Conservation (phyloP, 2,113 vertebrate genomes). For the Phycodurus eques region DNA sequence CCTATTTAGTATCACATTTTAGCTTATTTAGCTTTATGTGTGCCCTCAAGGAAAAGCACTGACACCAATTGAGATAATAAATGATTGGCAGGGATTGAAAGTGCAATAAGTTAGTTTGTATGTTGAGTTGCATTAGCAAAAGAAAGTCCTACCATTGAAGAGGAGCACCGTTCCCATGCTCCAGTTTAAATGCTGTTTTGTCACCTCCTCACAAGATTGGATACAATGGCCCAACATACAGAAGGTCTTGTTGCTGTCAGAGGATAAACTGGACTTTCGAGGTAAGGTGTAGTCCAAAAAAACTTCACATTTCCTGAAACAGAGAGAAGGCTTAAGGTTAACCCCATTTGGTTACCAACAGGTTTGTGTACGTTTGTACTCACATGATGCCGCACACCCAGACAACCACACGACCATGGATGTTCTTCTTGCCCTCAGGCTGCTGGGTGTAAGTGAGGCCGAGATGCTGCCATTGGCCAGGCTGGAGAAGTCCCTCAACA, state of each 20-base stretch:
- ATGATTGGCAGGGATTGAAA: background rate
- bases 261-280: slow-evolving; percentile 88
- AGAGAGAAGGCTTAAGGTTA: background rate
- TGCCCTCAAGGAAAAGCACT: slow-evolving; percentile 26
- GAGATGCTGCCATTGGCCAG: slow-evolving; percentile 89
- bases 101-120: background rate
- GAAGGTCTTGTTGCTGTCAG: slow-evolving; percentile 95
- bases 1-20: background rate
- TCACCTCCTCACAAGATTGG: slow-evolving; percentile 76
- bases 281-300: slow-evolving; percentile 88
- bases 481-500: slow-evolving; percentile 75
- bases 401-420: slow-evolving; percentile 79
- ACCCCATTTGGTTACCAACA: background rate
- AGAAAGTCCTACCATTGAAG: slow-evolving; percentile 55
- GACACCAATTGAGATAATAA: slow-evolving; percentile 1
- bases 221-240: slow-evolving; percentile 89
- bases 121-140: background rate
- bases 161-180: slow-evolving; percentile 82
- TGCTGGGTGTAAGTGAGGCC: slow-evolving; percentile 87
- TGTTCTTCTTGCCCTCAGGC: slow-evolving; percentile 88
- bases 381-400: slow-evolving; percentile 96
- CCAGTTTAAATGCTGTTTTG: slow-evolving; percentile 76
- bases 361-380: slow-evolving; percentile 2
- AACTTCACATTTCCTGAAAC: slow-evolving; percentile 83
- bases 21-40: background rate